These are phyloP conservation scores for Cheumatopsyche charites DNA, from an alignment of 1,140 invertebrate species.

Conservation along the genomic window DNA sequence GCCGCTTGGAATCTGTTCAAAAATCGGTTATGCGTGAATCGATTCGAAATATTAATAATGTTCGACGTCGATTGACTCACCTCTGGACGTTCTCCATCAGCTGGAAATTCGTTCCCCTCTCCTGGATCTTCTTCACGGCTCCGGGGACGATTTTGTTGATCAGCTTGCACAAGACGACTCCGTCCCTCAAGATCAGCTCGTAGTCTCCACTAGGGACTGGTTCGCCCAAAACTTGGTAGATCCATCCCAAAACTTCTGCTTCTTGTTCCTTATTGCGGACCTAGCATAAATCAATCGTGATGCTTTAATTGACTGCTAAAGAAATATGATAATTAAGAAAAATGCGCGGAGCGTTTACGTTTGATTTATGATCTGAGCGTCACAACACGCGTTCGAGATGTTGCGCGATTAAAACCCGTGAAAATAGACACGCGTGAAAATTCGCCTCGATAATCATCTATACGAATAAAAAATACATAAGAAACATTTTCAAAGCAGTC, in stretches of 20 bases:
- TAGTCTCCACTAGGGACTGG: slow-evolving; percentile 81
- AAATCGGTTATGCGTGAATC: slow-evolving; percentile 37
- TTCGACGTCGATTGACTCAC: slow-evolving; percentile 48
- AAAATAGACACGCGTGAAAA: too few species aligned
- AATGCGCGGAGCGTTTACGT: too few species aligned
- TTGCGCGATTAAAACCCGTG: too few species aligned
- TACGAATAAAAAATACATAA: too few species aligned
- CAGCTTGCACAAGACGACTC: slow-evolving; percentile 90
- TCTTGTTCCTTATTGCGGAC: slow-evolving; percentile 90
- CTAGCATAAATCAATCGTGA: too few species aligned
- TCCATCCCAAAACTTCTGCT: slow-evolving; percentile 89
- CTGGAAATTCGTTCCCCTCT: slow-evolving; percentile 95
- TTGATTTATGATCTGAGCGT: too few species aligned
- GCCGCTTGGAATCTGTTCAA: slow-evolving; percentile 85
- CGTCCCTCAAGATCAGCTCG: slow-evolving; percentile 92
- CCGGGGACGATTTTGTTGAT: slow-evolving; percentile 94
- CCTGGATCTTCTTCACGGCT: slow-evolving; percentile 96
- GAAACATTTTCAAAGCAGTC: too few species aligned
- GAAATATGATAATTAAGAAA: too few species aligned
- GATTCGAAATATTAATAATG: slow-evolving; percentile 10
- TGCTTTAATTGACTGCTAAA: too few species aligned
- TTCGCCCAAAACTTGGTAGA: slow-evolving; percentile 85
- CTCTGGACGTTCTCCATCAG: slow-evolving; percentile 98
- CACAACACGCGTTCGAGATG: too few species aligned
- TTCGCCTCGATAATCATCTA: too few species aligned